A percentile compares a stretch with the other conserved stretches of the same genome.
Evolutionary conservation across 2,797 vertebrate species (phyloP).

Genomic region (Huso huso): DNA sequence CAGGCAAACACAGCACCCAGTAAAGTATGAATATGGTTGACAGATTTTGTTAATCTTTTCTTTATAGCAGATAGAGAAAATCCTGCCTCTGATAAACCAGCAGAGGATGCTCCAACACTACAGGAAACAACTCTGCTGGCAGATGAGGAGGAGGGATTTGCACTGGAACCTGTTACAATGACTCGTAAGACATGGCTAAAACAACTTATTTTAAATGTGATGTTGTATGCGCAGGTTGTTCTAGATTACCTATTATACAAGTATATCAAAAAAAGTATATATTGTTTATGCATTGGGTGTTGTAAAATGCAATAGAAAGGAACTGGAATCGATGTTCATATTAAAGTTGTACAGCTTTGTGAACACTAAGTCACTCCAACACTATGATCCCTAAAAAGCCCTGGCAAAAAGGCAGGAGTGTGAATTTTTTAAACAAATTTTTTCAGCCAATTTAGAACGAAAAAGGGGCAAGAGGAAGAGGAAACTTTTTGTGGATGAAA

Average conservation of each 20-base stretch:
- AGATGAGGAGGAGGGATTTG: constrained; percentile 40
- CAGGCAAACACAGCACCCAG: neutral
- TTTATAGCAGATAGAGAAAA: too few species aligned
- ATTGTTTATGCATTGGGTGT: neutral
- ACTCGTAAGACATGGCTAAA: constrained; percentile 39
- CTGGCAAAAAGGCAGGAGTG: too few species aligned
- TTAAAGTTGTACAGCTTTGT: neutral
- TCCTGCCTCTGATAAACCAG: neutral
- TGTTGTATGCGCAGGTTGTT: neutral
- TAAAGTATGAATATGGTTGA: constrained; percentile 16
- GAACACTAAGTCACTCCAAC: constrained; percentile 1
- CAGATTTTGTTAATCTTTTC: constrained; percentile 21
- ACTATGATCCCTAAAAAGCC: neutral
- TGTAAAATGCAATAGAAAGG: neutral
- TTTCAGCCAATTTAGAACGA: constrained; percentile 37
- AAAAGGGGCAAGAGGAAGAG: constrained; percentile 47
- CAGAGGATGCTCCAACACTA: constrained; percentile 10
- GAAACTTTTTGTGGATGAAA: constrained; percentile 51
- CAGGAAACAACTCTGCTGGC: constrained; percentile 38
- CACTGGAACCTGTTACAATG: constrained; percentile 52
- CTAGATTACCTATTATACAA: constrained; percentile 3
- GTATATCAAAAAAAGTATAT: neutral
- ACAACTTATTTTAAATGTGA: neutral
- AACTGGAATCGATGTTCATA: neutral
- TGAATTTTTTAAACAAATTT: neutral